Evolutionary conservation across 2,888 invertebrate genomes (phyloP).

Genomic region (Eudemis profundana): DNA sequence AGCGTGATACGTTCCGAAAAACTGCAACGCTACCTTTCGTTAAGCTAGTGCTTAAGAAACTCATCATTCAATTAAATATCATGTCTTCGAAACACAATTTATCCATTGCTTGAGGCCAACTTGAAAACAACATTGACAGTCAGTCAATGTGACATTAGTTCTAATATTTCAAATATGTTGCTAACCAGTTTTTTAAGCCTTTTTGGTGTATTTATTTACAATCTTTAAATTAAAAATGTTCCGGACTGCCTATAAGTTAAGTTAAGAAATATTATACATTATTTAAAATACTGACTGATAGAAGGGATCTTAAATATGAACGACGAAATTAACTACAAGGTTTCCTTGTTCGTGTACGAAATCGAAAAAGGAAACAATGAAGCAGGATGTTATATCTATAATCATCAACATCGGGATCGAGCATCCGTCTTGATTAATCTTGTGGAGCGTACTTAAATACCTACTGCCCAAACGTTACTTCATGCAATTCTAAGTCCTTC

Average conservation of each 20-base stretch:
- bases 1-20: constrained; percentile 54
- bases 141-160: constrained; percentile 16
- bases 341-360: background rate
- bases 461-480: constrained; percentile 18
- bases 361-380: background rate
- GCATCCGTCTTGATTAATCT: background rate
- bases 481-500: constrained; percentile 36
- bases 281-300: background rate
- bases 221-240: too few species aligned
- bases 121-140: constrained; percentile 21
- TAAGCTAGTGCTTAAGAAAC: constrained; percentile 56
- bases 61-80: constrained; percentile 52
- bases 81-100: constrained; percentile 17
- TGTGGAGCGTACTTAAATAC: constrained; percentile 2
- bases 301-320: background rate
- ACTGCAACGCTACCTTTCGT: constrained; percentile 52
- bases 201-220: too few species aligned
- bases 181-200: constrained; percentile 6
- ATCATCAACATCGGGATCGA: constrained; percentile 8
- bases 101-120: constrained; percentile 14
- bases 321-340: background rate
- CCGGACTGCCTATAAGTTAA: too few species aligned
- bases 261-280: too few species aligned
- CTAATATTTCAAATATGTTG: background rate
- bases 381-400: constrained; percentile 7